These are phyloP conservation scores for Nasonovia ribisnigri DNA, from an alignment of 2,888 invertebrate species.

Conservation along the genomic window DNA sequence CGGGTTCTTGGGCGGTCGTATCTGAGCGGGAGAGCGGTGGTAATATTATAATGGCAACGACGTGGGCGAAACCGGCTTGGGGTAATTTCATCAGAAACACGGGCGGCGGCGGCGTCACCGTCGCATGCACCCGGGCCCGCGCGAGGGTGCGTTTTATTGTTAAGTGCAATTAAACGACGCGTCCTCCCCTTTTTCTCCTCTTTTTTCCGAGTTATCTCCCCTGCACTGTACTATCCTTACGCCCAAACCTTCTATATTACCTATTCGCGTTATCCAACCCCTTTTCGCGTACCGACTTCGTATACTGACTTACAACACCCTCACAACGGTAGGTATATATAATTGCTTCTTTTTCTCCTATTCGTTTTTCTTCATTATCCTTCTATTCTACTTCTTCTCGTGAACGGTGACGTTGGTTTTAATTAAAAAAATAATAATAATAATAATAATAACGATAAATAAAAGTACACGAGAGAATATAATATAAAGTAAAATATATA, in stretches of 20 bases:
- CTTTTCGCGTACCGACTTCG: not conserved
- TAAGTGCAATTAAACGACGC: conserved; percentile 47
- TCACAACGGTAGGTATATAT: not conserved
- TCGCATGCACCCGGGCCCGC: conserved; percentile 27
- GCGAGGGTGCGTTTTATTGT: conserved; percentile 62
- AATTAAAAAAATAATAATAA: conserved; percentile 27
- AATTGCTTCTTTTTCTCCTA: conserved; percentile 18
- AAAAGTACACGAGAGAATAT: conserved; percentile 1
- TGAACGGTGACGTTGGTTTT: conserved; percentile 35
- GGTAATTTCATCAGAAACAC: conserved; percentile 56
- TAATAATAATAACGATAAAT: conserved; percentile 26
- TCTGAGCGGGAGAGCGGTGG: not conserved
- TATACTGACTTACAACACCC: too few species aligned
- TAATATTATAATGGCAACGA: conserved; percentile 48
- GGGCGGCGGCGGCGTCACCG: conserved; percentile 20
- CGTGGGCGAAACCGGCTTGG: conserved; percentile 35
- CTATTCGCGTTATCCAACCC: conserved; percentile 15
- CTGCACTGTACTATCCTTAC: not conserved
- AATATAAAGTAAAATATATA: not conserved
- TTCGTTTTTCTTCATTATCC: not conserved
- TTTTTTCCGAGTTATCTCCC: not conserved
- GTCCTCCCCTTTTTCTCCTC: not conserved
- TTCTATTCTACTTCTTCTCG: not conserved
- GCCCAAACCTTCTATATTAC: not conserved
- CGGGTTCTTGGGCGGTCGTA: not conserved